Base-by-base conservation (phyloP, 2,888 invertebrate species). In the Amitus sp. region DNA sequence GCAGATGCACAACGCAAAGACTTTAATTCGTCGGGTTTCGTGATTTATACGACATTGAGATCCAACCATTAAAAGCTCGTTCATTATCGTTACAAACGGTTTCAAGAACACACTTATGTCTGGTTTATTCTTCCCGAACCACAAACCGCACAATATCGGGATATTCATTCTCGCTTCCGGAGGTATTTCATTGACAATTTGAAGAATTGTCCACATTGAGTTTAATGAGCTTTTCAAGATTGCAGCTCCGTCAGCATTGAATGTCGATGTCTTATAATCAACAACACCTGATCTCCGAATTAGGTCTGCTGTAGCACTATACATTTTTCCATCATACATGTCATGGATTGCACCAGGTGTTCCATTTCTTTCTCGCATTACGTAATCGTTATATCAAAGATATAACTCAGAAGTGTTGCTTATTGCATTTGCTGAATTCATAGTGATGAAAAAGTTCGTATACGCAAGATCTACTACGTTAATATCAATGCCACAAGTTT, bases 221-320 rank as follows among this genome's bases (percentile, higher is more conserved):
- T 40, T 50, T 18, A 33, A 48, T 0, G 62, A 65, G 12, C 62
- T 62, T 56, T 60, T 23, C 18, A 62, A 54, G 17, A 54, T 28
- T 17, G 54, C 54, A n/a, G 58, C 52, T 13, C 65, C 65, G 47
- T 68, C 65, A 17, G 55, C 51, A 17, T 63, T 66, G 27, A 68
- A 66, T n/a, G n/a, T n/a, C n/a, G n/a, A n/a, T n/a, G n/a, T n/a
- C n/a, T n/a, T n/a, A n/a, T n/a, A n/a, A n/a, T n/a, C n/a, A n/a
- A n/a, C n/a, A n/a, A n/a, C n/a, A n/a, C n/a, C n/a, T n/a, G n/a
- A n/a, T n/a, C n/a, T n/a, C n/a, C n/a, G n/a, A n/a, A n/a, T n/a
- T n/a, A n/a, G n/a, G n/a, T n/a, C n/a, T n/a, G n/a, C n/a, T n/a
- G n/a, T n/a, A n/a, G n/a, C n/a, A n/a, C n/a, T n/a, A n/a, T n/a